Conservation (phyloP, 2,113 vertebrate species). For the Bucco capensis region DNA sequence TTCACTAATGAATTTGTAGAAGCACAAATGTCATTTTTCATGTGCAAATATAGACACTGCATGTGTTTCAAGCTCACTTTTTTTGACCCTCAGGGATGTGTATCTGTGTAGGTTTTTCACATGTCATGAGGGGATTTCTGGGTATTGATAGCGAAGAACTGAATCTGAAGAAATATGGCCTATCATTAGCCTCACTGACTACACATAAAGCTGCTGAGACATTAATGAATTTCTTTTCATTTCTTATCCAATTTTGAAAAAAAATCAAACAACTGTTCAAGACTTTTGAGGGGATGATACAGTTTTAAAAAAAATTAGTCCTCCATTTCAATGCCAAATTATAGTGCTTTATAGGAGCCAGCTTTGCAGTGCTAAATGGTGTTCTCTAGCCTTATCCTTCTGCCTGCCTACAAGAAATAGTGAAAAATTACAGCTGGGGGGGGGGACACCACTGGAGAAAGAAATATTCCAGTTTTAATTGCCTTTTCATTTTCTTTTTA, state of each 20-base stretch:
- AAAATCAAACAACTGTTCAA: not conserved
- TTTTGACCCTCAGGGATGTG: not conserved
- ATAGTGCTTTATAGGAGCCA: not conserved
- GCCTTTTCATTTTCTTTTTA: conserved; percentile 71
- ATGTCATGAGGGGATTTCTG: not conserved
- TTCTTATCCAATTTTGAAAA: not conserved
- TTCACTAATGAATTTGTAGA: not conserved
- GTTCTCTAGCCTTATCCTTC: conserved; percentile 40
- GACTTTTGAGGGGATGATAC: not conserved
- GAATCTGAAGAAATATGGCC: not conserved
- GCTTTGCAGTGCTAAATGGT: conserved; percentile 21
- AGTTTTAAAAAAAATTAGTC: not conserved
- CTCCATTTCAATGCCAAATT: not conserved
- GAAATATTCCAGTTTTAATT: conserved; percentile 71
- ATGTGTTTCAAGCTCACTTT: not conserved
- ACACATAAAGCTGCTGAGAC: not conserved
- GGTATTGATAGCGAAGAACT: not conserved
- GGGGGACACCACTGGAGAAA: conserved; percentile 32
- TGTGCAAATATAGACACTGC: not conserved
- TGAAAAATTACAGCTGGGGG: conserved; percentile 31
- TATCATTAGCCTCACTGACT: not conserved
- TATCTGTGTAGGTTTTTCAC: not conserved
- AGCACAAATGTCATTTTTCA: not conserved
- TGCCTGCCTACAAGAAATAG: conserved; percentile 56
- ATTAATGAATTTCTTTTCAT: not conserved